Base-by-base conservation (phyloP, 92 coral and sea anemone species). In the Palythoa caribaeorum region DNA sequence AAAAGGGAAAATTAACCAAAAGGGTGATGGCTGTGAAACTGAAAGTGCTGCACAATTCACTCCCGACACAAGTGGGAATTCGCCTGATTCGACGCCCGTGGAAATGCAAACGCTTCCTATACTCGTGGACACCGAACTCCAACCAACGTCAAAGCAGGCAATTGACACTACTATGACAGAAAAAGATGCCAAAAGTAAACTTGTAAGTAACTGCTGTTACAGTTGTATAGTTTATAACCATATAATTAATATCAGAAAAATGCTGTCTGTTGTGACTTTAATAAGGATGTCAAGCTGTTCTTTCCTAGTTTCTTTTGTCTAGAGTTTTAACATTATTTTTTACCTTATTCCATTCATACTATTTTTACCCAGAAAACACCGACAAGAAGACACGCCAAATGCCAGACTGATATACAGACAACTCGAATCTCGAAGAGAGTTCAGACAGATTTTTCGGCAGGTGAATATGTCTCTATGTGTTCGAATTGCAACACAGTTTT, bases 371-470 rank as follows among this genome's bases (percentile, higher is more conserved):
- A 72, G 76, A 72, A 37, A 72, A 72, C 76, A 17, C 81, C 81
- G 37, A 28, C 81, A 52, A 54, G 37, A 52, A 52, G 81, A 15
- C 81, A 53, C 14, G 80, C 80, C 16, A 76, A 52, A 76, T 53
- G 68, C 65, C 81, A 77, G 55, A 55, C 81, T 11, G 65, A 54
- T 77, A 77, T 77, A 2, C 69, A 21, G 36, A 20, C n/a, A n/a
- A 1, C 6, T 19, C 52, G 50, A 40, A 72, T 77, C 68, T 77
- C 81, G 37, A 77, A 53, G 44, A 77, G 59, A 52, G 63, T 54
- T 51, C 81, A 53, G 68, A 77, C 66, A 15, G 81, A 77, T 52
- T 52, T 52, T 2, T 54, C 35, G 40, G 80, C 54, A 76, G 38
- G 37, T 20, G 54, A 50, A 50, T 16, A 52, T 52, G 38, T 28